Evolutionary conservation across 1,140 invertebrate genomes (phyloP).

Genomic region (Trichomalopsis sarcophagae): DNA sequence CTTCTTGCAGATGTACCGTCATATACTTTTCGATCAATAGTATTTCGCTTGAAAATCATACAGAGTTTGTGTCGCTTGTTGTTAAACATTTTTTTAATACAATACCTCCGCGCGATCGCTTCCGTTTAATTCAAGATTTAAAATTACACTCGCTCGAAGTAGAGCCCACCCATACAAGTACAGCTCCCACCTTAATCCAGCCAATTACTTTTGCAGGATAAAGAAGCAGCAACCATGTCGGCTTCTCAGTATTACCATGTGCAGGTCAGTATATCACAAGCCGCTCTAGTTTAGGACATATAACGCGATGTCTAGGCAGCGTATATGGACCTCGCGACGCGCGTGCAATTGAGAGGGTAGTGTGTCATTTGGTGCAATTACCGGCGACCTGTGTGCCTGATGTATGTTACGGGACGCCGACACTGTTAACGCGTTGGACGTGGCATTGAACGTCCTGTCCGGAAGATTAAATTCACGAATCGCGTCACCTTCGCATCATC

Average conservation of each 20-base stretch:
- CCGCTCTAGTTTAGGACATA: background rate
- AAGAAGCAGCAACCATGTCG: conserved; percentile 56
- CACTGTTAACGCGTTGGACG: too few species aligned
- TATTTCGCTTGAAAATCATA: background rate
- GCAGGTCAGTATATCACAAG: conserved; percentile 58
- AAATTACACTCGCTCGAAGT: too few species aligned
- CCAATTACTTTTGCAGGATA: conserved; percentile 46
- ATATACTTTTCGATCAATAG: background rate
- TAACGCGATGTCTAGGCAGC: background rate
- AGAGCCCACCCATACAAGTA: background rate
- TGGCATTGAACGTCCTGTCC: background rate
- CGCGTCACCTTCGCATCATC: background rate
- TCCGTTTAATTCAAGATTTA: too few species aligned
- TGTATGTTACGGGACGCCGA: background rate
- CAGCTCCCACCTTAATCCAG: background rate
- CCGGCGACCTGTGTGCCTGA: too few species aligned
- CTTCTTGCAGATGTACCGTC: background rate
- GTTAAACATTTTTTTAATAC: too few species aligned
- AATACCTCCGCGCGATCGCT: too few species aligned
- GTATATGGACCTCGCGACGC: background rate
- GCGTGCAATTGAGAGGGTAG: background rate
- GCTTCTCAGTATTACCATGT: conserved; percentile 63
- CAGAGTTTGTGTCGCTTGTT: too few species aligned
- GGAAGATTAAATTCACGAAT: background rate
- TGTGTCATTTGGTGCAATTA: too few species aligned